Evolutionary conservation across 1,140 invertebrate species (phyloP).

Genomic region (Drosophila nannoptera): DNA sequence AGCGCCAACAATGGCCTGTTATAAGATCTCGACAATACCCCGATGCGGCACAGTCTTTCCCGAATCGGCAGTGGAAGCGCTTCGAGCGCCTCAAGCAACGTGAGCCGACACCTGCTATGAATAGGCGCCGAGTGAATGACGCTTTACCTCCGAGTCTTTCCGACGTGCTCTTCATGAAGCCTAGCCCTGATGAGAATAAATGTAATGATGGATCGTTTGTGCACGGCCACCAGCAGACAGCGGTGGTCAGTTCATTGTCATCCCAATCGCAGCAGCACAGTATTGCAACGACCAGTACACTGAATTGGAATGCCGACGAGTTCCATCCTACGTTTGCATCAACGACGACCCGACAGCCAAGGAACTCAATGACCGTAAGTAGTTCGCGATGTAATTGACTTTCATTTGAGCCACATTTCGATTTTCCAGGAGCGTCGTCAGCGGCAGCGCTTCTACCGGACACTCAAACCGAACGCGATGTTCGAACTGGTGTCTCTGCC

Average conservation of each 20-base stretch:
- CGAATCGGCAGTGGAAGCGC: too few relatives aligned
- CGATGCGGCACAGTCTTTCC: too few relatives aligned
- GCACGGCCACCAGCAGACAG: not conserved
- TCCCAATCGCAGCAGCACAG: not conserved
- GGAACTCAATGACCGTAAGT: constrained; percentile 27
- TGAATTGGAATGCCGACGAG: constrained; percentile 33
- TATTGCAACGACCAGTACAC: constrained; percentile 17
- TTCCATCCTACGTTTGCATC: constrained; percentile 9
- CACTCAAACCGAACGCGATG: constrained; percentile 16
- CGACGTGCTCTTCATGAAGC: not conserved
- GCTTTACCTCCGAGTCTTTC: constrained; percentile 1
- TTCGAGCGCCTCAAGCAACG: too few relatives aligned
- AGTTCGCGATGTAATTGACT: too few relatives aligned
- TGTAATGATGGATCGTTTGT: constrained; percentile 7
- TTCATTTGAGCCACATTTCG: too few relatives aligned
- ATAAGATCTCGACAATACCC: too few relatives aligned
- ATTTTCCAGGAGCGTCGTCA: constrained; percentile 10
- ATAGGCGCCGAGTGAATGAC: not conserved
- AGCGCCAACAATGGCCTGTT: not conserved
- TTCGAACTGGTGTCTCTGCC: constrained; percentile 25
- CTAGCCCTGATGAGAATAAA: not conserved
- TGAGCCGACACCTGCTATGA: too few relatives aligned
- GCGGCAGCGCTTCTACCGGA: constrained; percentile 28
- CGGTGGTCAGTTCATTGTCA: not conserved
- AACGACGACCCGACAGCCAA: not conserved